phyloP scores from a whole-genome alignment of 2,888 invertebrate genomes.

The Harpalus rubripes region DNA sequence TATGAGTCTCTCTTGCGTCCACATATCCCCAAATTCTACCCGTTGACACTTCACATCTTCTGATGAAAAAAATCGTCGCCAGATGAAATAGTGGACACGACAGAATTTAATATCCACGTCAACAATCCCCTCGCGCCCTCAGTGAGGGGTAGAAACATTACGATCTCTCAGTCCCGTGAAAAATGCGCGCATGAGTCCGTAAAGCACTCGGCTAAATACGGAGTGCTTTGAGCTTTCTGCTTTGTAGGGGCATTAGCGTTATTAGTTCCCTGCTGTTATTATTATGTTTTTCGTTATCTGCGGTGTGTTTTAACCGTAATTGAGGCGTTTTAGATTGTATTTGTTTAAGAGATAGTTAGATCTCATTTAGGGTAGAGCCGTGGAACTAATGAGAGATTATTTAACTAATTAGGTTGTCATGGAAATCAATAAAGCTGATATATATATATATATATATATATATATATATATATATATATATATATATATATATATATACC shows the following conservation, averaged over 20 bases:
- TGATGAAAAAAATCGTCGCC: conserved; percentile 18
- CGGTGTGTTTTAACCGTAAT: conserved; percentile 10
- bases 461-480: too few relatives aligned
- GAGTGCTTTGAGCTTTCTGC: neutral
- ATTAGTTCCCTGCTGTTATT: conserved; percentile 28
- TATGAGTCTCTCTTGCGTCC: neutral
- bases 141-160: too few relatives aligned
- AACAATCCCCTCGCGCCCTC: neutral
- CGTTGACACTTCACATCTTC: conserved; percentile 28
- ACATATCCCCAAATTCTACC: neutral
- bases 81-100: conserved; percentile 30
- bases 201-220: conserved; percentile 25
- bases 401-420: neutral
- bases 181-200: neutral
- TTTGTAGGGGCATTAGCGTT: conserved; percentile 10
- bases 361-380: neutral
- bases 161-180: neutral
- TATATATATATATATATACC: too few relatives aligned
- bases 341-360: conserved; percentile 22
- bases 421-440: neutral
- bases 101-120: conserved; percentile 35
- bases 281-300: conserved; percentile 37
- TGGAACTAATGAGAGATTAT: neutral
- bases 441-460: too few relatives aligned
- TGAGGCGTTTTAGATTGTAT: conserved; percentile 16